Evolutionary conservation across 2,888 invertebrate species (phyloP), one percentile per base, ranked within the genome.

Genomic region (Drepanosiphum platanoidis): DNA sequence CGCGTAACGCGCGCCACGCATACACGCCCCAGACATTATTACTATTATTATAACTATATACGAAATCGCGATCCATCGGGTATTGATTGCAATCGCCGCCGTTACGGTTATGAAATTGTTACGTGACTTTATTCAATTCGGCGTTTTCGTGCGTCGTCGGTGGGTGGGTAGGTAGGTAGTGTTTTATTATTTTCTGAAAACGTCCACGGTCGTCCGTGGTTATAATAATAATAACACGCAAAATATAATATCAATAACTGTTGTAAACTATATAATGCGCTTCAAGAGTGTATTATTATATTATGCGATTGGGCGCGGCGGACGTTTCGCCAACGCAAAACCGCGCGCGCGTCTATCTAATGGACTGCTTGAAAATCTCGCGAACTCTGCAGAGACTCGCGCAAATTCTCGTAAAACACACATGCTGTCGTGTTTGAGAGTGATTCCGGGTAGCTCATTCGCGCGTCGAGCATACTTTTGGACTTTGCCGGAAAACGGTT

Each of bases 61-160:
- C n/a, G 27, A 18, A 5, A 64, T 78, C 39, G 64, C 11, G 11
- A 78, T 30, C 64, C 30, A 9, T 30, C 30, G 18, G 64, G 39
- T 46, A 68, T 68, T 32, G 68, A 68, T 68, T 52, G 68, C 15
- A 79, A 79, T 68, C 15, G 32, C 0, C 9, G 3, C 30, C 30
- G 30, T 13, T 66, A 68, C 52, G 39, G 52, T 52, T 18, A 52
- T 3, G 15, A 79, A 36, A 75, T 75, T 58, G 9, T 70, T 52
- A 80, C 80, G 80, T 80, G 80, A 52, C 52, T 52, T 52, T 27
- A 34, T 68, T 70, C 80, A 52, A 80, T 80, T 80, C 27, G 27
- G 27, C 18, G 1, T 27, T 30, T 58, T 9, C n/a, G 13, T 52
- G 7, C 52, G 7, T 52, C 18, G 1, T 5, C 22, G 1, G 18